Evolutionary conservation across 2,113 vertebrate genomes (phyloP).

Genomic region (Rhea pennata): DNA sequence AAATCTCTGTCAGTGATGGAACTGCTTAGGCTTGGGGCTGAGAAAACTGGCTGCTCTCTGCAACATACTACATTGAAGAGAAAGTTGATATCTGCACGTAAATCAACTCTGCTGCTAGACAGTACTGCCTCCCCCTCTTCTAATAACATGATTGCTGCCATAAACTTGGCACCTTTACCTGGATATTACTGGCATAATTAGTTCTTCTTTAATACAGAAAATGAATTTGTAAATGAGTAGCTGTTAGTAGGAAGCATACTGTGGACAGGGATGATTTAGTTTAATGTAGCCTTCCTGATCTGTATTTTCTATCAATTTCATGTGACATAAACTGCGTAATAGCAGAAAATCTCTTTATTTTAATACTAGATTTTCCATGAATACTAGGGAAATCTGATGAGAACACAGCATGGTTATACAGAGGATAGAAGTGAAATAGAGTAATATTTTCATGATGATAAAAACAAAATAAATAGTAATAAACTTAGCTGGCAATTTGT

Average conservation of each 20-base stretch:
- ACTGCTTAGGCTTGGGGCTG: neutral
- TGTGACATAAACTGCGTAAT: neutral
- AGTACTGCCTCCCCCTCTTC: neutral
- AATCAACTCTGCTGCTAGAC: neutral
- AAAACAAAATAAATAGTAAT: neutral
- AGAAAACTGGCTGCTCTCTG: neutral
- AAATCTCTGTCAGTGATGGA: neutral
- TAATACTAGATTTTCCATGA: neutral
- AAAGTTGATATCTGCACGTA: neutral
- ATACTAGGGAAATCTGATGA: neutral
- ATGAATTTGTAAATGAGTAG: conserved; percentile 5
- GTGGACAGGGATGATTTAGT: neutral
- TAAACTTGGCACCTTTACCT: conserved; percentile 6
- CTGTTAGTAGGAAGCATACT: conserved; percentile 8
- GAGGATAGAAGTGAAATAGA: neutral
- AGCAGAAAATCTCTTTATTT: neutral
- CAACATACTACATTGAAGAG: neutral
- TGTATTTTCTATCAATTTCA: conserved; percentile 17
- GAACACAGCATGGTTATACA: neutral
- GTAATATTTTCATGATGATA: neutral
- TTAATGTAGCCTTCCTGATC: neutral
- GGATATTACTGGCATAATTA: conserved; percentile 14
- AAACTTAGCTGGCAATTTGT: neutral
- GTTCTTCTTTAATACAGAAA: neutral
- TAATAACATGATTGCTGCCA: neutral